phyloP scores from a whole-genome alignment of 2,113 vertebrate genomes.

The Cacatua alba region DNA sequence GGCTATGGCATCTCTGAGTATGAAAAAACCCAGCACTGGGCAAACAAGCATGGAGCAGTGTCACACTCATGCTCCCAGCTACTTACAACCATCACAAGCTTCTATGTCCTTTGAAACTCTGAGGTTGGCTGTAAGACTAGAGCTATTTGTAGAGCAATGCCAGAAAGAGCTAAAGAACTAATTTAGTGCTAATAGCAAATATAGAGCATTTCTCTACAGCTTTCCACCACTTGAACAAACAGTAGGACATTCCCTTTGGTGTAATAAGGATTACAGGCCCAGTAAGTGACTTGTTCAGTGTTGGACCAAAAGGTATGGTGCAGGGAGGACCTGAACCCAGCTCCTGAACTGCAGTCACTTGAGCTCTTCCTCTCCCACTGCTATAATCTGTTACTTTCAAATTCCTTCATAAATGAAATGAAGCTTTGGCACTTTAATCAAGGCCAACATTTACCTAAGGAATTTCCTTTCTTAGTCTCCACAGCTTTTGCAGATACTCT shows the following conservation, averaged over 20 bases:
- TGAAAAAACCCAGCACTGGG: not conserved
- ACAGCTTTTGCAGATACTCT: not conserved
- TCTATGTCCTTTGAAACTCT: not conserved
- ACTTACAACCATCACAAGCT: not conserved
- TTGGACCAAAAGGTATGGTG: not conserved
- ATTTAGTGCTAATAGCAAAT: not conserved
- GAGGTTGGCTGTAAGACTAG: not conserved
- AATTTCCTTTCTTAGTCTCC: not conserved
- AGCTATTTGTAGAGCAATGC: too few relatives aligned
- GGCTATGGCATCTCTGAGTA: not conserved
- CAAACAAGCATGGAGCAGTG: not conserved
- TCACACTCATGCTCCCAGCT: not conserved
- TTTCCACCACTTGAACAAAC: not conserved
- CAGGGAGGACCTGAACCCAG: not conserved
- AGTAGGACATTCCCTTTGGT: not conserved
- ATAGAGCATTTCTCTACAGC: not conserved
- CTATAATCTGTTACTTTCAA: not conserved
- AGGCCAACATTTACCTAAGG: not conserved
- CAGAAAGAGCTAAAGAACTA: not conserved
- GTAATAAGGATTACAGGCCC: not conserved
- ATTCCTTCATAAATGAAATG: not conserved
- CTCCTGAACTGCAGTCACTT: not conserved
- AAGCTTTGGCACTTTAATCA: not conserved
- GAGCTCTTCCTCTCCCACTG: not conserved
- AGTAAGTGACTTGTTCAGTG: not conserved